phyloP scores from a whole-genome alignment of 2,888 invertebrate genomes.

The Acanthoscelides obtectus region DNA sequence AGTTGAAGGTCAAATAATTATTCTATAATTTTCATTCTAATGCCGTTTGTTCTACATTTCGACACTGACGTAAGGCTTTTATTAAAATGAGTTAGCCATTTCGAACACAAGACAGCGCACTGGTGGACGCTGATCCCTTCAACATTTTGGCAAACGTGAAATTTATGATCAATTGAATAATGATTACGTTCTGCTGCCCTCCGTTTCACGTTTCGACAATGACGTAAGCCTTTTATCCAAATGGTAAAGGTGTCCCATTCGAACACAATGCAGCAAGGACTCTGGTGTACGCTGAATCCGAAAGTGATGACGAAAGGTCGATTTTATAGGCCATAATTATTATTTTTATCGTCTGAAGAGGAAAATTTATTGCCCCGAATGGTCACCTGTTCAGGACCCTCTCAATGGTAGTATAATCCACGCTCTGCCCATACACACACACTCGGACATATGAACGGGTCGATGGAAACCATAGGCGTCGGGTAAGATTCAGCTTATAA shows the following conservation, averaged over 20 bases:
- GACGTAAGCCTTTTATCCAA: background rate
- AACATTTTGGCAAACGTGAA: too few species aligned
- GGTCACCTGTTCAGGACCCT: constrained; percentile 34
- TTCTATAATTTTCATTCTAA: too few species aligned
- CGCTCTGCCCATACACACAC: background rate
- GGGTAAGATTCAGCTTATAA: constrained; percentile 15
- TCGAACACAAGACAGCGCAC: too few species aligned
- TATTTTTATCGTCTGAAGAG: constrained; percentile 38
- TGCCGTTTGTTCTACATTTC: too few species aligned
- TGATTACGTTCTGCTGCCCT: too few species aligned
- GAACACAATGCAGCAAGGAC: background rate
- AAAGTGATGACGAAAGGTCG: constrained; percentile 33
- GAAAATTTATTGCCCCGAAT: constrained; percentile 32
- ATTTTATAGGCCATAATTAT: constrained; percentile 36
- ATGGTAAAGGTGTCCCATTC: background rate
- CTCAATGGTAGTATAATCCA: constrained; percentile 20
- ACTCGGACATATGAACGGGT: background rate
- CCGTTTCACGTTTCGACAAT: background rate
- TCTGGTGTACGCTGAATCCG: background rate
- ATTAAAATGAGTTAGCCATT: too few species aligned
- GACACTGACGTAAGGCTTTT: too few species aligned
- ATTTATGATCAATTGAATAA: too few species aligned
- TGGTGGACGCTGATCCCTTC: too few species aligned
- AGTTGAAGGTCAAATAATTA: too few species aligned
- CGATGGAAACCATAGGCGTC: background rate